Evolutionary conservation across 2,888 invertebrate genomes (phyloP).

Genomic region (Caenorhabditis auriculariae): DNA sequence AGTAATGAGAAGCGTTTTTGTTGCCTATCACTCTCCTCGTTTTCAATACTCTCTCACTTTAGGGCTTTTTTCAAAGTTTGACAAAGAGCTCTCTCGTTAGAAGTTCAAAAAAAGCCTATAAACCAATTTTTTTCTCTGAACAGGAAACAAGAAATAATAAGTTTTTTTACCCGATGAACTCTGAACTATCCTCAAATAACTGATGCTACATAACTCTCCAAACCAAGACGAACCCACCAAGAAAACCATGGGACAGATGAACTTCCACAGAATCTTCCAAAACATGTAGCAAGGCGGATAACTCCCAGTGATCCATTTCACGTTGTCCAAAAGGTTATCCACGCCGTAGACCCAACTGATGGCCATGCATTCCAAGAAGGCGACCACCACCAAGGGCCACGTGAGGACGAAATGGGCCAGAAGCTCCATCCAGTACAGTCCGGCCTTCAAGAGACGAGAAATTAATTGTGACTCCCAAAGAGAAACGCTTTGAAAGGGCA

Average conservation of each 20-base stretch:
- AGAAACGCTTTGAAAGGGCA: conserved; percentile 11
- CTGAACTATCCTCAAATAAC: too few relatives aligned
- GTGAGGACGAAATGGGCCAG: conserved; percentile 68
- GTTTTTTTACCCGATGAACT: too few relatives aligned
- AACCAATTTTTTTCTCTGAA: too few relatives aligned
- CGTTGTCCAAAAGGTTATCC: conserved; percentile 67
- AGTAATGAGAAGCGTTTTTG: too few relatives aligned
- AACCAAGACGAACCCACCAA: conserved; percentile 71
- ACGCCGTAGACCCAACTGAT: conserved; percentile 67
- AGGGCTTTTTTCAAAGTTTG: too few relatives aligned
- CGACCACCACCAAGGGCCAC: conserved; percentile 68
- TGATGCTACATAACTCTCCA: too few relatives aligned
- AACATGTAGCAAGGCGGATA: conserved; percentile 70
- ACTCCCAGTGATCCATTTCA: conserved; percentile 71
- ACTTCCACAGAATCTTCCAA: conserved; percentile 77
- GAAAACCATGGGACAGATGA: conserved; percentile 74
- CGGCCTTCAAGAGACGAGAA: conserved; percentile 48
- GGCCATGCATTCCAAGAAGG: conserved; percentile 70
- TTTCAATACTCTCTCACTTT: too few relatives aligned
- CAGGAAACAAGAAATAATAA: too few relatives aligned
- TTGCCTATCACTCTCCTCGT: too few relatives aligned
- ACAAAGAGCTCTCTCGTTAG: too few relatives aligned
- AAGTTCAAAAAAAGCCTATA: too few relatives aligned
- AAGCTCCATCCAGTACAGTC: conserved; percentile 68
- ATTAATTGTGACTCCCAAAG: conserved; percentile 5